Evolutionary conservation across 2,113 vertebrate genomes (phyloP), one percentile per base, ranked within the genome.

Genomic region (Gymnarchus niloticus): DNA sequence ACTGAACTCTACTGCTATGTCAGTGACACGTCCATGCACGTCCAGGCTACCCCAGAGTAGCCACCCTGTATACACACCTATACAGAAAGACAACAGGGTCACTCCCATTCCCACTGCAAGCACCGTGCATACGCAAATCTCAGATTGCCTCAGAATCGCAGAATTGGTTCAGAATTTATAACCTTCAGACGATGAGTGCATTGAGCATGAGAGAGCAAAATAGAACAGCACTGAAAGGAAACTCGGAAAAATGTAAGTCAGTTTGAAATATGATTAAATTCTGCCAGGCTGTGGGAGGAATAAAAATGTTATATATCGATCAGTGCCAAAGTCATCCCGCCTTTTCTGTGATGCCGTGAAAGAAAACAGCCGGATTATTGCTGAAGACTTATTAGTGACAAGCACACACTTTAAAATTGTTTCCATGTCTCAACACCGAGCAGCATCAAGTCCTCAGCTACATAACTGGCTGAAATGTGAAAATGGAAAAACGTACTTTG

Each of bases 81-180:
- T 37, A 73, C 37, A 25, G 46, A 23, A 46, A 88, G 77, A 83
- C 56, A 56, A 81, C 44, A n/a, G 81, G 54, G 48, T 37, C 44
- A 56, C 56, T 23, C 4, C 44, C 80, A 46, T 86, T 87, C 81
- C 54, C 33, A 21, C 41, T 25, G 23, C n/a, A 73, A 46, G 25
- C 69, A 85, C 46, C 85, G 88, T 69, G 83, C 85, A 46, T 84
- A 88, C 85, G 73, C 83, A 87, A 87, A 90, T 84, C 49, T 87
- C 81, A 46, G 88, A 85, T 83, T 61, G 76, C 61, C 87, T 73
- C 48, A 46, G 52, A 49, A 81, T 78, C 73, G 87, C 82, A 37
- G 87, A 88, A 87, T 76, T 88, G 84, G 89, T 87, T 86, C 56
- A 73, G 56, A 87, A 91, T 91, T 86, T 82, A 88, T 87, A 59